phyloP scores from a whole-genome alignment of 2,888 invertebrate species.

The Heterodera filipjevi region DNA sequence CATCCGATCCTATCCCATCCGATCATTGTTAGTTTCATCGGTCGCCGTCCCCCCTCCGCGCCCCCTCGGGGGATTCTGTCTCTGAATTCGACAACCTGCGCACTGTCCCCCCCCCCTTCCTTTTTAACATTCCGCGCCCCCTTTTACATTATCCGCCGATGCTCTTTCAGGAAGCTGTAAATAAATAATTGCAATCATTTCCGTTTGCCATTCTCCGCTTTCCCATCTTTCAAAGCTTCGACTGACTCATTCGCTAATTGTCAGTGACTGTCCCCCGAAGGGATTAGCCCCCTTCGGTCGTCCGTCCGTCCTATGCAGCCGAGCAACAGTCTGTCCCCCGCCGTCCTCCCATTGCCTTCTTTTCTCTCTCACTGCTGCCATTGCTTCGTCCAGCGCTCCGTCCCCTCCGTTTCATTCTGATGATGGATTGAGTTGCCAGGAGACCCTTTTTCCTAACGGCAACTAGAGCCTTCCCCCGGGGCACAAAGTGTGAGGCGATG shows the following conservation, averaged over 20 bases:
- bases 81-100: neutral
- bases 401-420: neutral
- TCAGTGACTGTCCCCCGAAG: constrained; percentile 9
- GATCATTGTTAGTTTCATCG: neutral
- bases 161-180: neutral
- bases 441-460: neutral
- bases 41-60: neutral
- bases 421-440: constrained; percentile 8
- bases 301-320: neutral
- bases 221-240: neutral
- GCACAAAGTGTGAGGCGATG: neutral
- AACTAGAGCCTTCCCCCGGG: constrained; percentile 4
- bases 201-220: neutral
- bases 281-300: neutral
- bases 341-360: neutral
- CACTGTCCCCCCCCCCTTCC: neutral
- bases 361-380: neutral
- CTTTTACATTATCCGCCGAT: constrained; percentile 1
- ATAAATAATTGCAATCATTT: neutral
- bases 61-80: neutral
- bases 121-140: neutral
- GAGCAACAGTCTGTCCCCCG: neutral
- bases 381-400: neutral
- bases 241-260: neutral
- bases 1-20: neutral